These are phyloP conservation scores for Gobionotothen gibberifrons DNA, from an alignment of 2,797 vertebrate genomes.

Conservation along the genomic window DNA sequence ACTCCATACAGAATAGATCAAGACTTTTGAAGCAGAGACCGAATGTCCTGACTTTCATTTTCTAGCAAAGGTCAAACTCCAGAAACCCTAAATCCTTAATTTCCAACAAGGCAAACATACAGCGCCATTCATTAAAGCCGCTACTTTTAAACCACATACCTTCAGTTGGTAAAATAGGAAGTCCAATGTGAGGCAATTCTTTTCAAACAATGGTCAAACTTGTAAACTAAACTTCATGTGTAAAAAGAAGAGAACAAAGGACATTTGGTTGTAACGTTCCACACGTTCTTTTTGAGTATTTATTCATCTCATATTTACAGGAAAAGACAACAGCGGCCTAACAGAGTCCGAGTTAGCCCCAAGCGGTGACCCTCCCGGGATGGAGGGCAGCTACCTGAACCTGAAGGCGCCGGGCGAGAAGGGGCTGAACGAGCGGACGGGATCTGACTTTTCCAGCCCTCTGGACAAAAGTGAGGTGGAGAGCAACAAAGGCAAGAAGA, in stretches of 20 bases:
- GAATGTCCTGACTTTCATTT: not conserved
- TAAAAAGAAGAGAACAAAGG: slow-evolving; percentile 7
- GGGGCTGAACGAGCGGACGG: slow-evolving; percentile 86
- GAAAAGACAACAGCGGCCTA: slow-evolving; percentile 89
- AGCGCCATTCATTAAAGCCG: not conserved
- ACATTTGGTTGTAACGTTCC: not conserved
- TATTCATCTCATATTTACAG: slow-evolving; percentile 67
- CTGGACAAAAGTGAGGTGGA: slow-evolving; percentile 93
- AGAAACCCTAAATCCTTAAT: slow-evolving; percentile 2
- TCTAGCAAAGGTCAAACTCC: not conserved
- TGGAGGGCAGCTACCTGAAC: slow-evolving; percentile 94
- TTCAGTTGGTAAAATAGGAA: not conserved
- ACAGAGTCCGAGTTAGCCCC: slow-evolving; percentile 88
- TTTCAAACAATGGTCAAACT: not conserved
- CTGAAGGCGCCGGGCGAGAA: slow-evolving; percentile 90
- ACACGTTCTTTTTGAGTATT: slow-evolving; percentile 7
- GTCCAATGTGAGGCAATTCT: not conserved
- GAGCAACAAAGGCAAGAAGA: slow-evolving; percentile 97
- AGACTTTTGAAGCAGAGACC: not conserved
- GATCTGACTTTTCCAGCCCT: slow-evolving; percentile 88
- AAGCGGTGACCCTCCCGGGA: slow-evolving; percentile 88
- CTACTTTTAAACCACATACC: not conserved
- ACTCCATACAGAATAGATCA: not conserved
- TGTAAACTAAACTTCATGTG: not conserved
- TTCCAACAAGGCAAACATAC: not conserved